A percentile compares a stretch with the other conserved stretches of the same genome.
Evolutionary conservation across 1,140 invertebrate species (phyloP).

Genomic region (Zaprionus kolodkinae): DNA sequence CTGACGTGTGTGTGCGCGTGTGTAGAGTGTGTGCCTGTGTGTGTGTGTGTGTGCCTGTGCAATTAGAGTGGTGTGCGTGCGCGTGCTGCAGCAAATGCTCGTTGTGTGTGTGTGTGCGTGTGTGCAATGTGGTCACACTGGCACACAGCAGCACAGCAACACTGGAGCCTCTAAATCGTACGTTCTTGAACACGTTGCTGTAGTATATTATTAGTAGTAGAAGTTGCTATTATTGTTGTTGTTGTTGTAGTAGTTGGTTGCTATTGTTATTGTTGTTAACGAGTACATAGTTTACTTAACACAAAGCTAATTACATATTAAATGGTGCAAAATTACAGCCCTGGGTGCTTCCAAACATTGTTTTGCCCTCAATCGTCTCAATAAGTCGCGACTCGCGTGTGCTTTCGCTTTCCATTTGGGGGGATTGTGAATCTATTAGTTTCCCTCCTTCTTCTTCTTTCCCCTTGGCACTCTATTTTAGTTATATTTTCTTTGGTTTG

Average conservation of each 20-base stretch:
- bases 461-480: conserved; percentile 2
- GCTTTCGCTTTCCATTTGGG: conserved; percentile 3
- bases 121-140: conserved; percentile 21
- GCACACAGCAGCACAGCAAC: conserved; percentile 20
- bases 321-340: conserved; percentile 84
- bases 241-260: conserved; percentile 43
- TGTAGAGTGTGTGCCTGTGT: conserved; percentile 22
- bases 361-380: conserved; percentile 77
- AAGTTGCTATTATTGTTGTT: conserved; percentile 42
- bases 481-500: not conserved
- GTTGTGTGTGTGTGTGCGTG: conserved; percentile 30
- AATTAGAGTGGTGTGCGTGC: conserved; percentile 32
- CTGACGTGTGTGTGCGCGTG: conserved; percentile 54
- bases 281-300: conserved; percentile 78
- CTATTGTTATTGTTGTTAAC: conserved; percentile 63
- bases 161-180: conserved; percentile 73
- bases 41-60: conserved; percentile 41
- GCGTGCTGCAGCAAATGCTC: conserved; percentile 34
- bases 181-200: conserved; percentile 63
- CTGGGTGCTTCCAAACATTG: conserved; percentile 83
- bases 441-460: conserved; percentile 1
- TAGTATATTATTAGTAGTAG: conserved; percentile 19
- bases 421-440: not conserved
- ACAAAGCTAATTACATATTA: conserved; percentile 84
- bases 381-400: conserved; percentile 52